Evolutionary conservation across 2,888 invertebrate genomes (phyloP).

Genomic region (Plagodis dolabraria): DNA sequence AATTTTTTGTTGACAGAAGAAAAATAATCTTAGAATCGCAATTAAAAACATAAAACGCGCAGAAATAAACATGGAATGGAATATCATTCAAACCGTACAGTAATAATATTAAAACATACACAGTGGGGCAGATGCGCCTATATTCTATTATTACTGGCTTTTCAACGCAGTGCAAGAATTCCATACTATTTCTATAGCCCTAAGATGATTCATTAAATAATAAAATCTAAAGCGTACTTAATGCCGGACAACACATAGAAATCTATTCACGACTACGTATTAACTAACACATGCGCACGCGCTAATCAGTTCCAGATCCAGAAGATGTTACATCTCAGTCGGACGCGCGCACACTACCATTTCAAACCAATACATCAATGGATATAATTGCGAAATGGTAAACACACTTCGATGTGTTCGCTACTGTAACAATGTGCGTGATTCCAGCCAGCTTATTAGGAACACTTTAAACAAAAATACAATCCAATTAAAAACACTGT

Average conservation of each 20-base stretch:
- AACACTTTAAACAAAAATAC: conserved; percentile 81
- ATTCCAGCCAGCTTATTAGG: conserved; percentile 75
- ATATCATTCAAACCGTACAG: conserved; percentile 72
- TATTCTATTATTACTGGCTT: conserved; percentile 84
- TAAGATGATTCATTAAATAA: conserved; percentile 85
- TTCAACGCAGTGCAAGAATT: conserved; percentile 79
- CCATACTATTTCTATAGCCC: conserved; percentile 84
- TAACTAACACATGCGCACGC: conserved; percentile 70
- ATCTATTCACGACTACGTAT: conserved; percentile 72
- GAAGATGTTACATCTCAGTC: conserved; percentile 72
- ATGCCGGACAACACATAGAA: conserved; percentile 76
- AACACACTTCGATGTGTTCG: conserved; percentile 77
- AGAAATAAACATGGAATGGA: conserved; percentile 74
- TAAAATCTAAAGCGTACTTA: conserved; percentile 84
- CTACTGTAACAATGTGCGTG: conserved; percentile 78
- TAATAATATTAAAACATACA: conserved; percentile 82
- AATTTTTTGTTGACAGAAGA: conserved; percentile 70
- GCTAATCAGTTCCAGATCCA: conserved; percentile 81
- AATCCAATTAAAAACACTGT: conserved; percentile 80
- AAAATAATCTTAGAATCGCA: conserved; percentile 76
- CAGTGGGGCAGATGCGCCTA: conserved; percentile 81
- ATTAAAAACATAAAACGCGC: conserved; percentile 81
- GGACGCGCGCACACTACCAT: conserved; percentile 54
- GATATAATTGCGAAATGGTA: conserved; percentile 80
- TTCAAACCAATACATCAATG: conserved; percentile 74